These are phyloP conservation scores for Zelleria hepariella DNA, from an alignment of 2,888 invertebrate species.

Conservation along the genomic window DNA sequence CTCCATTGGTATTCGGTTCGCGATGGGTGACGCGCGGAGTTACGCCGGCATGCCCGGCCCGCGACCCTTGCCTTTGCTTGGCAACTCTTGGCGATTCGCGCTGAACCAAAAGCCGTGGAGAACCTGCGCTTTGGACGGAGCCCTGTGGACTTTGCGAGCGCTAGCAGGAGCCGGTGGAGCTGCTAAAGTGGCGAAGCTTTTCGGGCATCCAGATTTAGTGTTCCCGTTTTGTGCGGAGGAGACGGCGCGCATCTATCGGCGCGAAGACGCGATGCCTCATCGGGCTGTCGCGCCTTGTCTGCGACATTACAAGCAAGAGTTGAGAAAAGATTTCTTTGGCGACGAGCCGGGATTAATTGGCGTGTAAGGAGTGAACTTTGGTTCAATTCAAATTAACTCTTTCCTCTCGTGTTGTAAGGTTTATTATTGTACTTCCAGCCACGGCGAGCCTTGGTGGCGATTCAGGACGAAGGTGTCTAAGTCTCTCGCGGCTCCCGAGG, in stretches of 20 bases:
- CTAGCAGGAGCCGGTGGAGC: slow-evolving; percentile 65
- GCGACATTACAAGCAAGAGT: slow-evolving; percentile 78
- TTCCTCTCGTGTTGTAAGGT: neutral
- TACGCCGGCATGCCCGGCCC: slow-evolving; percentile 83
- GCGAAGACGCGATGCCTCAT: slow-evolving; percentile 79
- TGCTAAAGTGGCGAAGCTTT: slow-evolving; percentile 76
- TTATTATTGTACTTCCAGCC: slow-evolving; percentile 63
- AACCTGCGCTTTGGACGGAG: slow-evolving; percentile 68
- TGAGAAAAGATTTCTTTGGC: slow-evolving; percentile 79
- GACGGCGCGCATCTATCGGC: slow-evolving; percentile 78
- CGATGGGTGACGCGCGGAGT: slow-evolving; percentile 56
- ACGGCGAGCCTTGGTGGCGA: slow-evolving; percentile 89
- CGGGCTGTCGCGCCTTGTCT: slow-evolving; percentile 82
- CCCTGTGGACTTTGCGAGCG: slow-evolving; percentile 61
- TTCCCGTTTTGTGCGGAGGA: slow-evolving; percentile 82
- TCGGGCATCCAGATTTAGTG: slow-evolving; percentile 82
- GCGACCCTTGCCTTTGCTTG: slow-evolving; percentile 78
- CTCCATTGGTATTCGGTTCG: slow-evolving; percentile 40
- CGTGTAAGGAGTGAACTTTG: slow-evolving; percentile 72
- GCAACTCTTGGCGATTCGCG: slow-evolving; percentile 87
- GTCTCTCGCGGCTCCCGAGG: slow-evolving; percentile 83
- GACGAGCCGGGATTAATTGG: slow-evolving; percentile 81
- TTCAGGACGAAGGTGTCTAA: slow-evolving; percentile 89
- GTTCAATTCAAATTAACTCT: slow-evolving; percentile 5
- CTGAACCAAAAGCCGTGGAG: slow-evolving; percentile 60